phyloP scores from a whole-genome alignment of 2,888 invertebrate genomes.

The Acholoe squamosa region DNA sequence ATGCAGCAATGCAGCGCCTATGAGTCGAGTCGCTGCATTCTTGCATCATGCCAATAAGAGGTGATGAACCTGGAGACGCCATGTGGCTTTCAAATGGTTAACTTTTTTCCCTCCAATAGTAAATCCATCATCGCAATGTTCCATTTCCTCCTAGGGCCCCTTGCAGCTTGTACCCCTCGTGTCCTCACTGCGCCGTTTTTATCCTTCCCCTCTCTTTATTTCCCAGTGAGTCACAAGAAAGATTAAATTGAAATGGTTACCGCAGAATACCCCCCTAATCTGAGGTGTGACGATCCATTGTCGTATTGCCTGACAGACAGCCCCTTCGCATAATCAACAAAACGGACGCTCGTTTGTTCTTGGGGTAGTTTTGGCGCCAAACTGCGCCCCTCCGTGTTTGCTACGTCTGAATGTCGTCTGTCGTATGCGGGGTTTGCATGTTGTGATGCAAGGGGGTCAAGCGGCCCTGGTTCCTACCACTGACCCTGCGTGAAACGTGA shows the following conservation, averaged over 20 bases:
- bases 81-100: too few species aligned
- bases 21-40: too few species aligned
- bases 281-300: conserved; percentile 53
- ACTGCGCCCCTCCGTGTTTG: background rate
- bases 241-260: conserved; percentile 48
- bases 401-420: conserved; percentile 39
- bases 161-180: conserved; percentile 17
- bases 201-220: conserved; percentile 16
- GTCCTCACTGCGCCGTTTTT: conserved; percentile 4
- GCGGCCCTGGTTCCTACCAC: background rate
- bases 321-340: conserved; percentile 42
- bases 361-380: conserved; percentile 50
- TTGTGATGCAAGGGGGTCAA: conserved; percentile 42
- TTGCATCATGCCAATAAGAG: too few species aligned
- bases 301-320: conserved; percentile 32
- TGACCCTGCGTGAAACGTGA: conserved; percentile 26
- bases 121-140: conserved; percentile 50
- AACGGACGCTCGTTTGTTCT: conserved; percentile 34
- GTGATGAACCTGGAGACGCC: too few species aligned
- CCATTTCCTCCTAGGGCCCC: conserved; percentile 40
- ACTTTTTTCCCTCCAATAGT: background rate
- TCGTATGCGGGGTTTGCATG: conserved; percentile 19
- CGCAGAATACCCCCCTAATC: conserved; percentile 6
- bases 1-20: too few species aligned
- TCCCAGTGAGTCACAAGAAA: conserved; percentile 52